A percentile compares a stretch with the other conserved stretches of the same genome.
Evolutionary conservation across 2,113 vertebrate genomes (phyloP).

Genomic region (Neolamprologus cancellatus): DNA sequence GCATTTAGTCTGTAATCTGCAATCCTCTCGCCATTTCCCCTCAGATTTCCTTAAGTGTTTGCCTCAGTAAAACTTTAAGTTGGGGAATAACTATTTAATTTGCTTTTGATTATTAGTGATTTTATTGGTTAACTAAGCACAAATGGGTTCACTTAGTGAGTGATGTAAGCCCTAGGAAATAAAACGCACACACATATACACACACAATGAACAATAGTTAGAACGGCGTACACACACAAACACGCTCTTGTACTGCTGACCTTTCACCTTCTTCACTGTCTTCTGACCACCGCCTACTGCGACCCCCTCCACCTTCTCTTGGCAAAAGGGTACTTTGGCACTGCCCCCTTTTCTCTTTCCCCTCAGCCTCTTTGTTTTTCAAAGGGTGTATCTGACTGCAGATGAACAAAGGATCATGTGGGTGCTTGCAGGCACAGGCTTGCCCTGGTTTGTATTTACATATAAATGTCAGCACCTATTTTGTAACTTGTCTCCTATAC

Average conservation of each 20-base stretch:
- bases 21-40: background rate
- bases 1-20: background rate
- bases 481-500: background rate
- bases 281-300: constrained; percentile 20
- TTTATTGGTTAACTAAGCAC: background rate
- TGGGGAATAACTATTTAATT: background rate
- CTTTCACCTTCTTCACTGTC: constrained; percentile 41
- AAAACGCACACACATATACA: background rate
- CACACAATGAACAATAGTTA: constrained; percentile 6
- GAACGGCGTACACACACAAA: background rate
- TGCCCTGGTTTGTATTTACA: constrained; percentile 76
- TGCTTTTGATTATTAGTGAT: background rate
- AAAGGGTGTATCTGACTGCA: constrained; percentile 81
- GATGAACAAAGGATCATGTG: constrained; percentile 78
- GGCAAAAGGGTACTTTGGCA: constrained; percentile 72
- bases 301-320: constrained; percentile 20
- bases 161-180: background rate
- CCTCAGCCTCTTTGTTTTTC: constrained; percentile 77
- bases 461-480: constrained; percentile 73
- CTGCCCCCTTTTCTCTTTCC: constrained; percentile 20
- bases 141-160: background rate
- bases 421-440: constrained; percentile 59
- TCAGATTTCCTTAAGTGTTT: background rate
- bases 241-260: constrained; percentile 10
- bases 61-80: background rate